Conservation (phyloP, 2,888 invertebrate genomes). For the Agrochola lychnidis region DNA sequence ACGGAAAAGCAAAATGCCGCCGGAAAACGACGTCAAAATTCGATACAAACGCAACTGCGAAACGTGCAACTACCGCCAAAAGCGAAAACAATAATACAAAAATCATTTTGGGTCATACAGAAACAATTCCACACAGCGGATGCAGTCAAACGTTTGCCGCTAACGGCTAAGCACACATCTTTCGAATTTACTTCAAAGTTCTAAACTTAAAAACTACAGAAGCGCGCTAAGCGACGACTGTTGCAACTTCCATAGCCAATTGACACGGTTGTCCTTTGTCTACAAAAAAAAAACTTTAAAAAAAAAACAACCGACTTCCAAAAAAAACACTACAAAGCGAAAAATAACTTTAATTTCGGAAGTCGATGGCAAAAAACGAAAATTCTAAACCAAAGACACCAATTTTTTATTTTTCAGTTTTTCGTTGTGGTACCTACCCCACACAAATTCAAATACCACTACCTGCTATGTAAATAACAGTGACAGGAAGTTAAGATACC, state of each 20-base stretch:
- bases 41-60: conserved; percentile 1
- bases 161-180: conserved; percentile 38
- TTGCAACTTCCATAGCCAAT: conserved; percentile 52
- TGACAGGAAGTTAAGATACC: too few relatives aligned
- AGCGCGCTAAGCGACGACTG: conserved; percentile 45
- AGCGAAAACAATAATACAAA: conserved; percentile 19
- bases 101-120: conserved; percentile 20
- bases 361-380: too few relatives aligned
- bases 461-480: too few relatives aligned
- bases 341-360: too few relatives aligned
- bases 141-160: conserved; percentile 24
- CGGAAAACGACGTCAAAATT: not conserved
- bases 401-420: too few relatives aligned
- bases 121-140: conserved; percentile 32
- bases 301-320: too few relatives aligned
- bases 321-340: too few relatives aligned
- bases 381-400: too few relatives aligned
- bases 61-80: conserved; percentile 23
- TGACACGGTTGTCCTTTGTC: conserved; percentile 47
- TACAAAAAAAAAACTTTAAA: conserved; percentile 25
- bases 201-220: conserved; percentile 51
- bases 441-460: too few relatives aligned
- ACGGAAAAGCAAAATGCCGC: not conserved
- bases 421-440: too few relatives aligned
- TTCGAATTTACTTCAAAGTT: conserved; percentile 50